phyloP scores from a whole-genome alignment of 2,888 invertebrate species.

The Amphipoea lucens region DNA sequence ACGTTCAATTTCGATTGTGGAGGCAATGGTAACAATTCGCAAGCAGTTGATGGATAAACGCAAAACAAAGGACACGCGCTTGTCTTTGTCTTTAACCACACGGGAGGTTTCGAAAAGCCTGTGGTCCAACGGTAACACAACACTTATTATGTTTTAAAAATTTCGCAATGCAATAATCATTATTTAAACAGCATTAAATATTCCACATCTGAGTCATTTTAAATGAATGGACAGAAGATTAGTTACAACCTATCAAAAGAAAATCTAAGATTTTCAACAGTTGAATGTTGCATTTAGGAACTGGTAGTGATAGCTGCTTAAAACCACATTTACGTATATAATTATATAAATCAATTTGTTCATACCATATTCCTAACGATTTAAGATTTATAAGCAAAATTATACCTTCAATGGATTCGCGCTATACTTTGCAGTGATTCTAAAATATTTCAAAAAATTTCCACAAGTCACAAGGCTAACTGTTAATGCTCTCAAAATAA shows the following conservation, averaged over 20 bases:
- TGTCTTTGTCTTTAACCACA: slow-evolving; percentile 78
- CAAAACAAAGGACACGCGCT: slow-evolving; percentile 77
- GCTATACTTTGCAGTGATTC: not conserved
- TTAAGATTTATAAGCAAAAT: not conserved
- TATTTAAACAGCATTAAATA: slow-evolving; percentile 25
- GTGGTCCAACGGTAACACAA: slow-evolving; percentile 80
- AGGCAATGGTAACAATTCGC: slow-evolving; percentile 66
- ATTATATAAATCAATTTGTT: not conserved
- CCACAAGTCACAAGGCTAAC: not conserved
- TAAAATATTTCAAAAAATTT: not conserved
- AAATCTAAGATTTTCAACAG: not conserved
- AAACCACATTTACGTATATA: not conserved
- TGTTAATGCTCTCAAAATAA: slow-evolving; percentile 14
- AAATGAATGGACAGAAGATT: not conserved
- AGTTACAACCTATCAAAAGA: not conserved
- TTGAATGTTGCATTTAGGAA: not conserved
- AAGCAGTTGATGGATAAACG: slow-evolving; percentile 70
- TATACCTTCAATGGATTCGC: not conserved
- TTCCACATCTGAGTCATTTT: not conserved
- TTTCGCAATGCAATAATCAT: slow-evolving; percentile 41
- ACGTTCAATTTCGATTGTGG: slow-evolving; percentile 22
- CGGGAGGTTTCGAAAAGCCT: slow-evolving; percentile 77
- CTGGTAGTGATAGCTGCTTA: not conserved
- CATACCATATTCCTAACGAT: not conserved
- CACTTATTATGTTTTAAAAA: slow-evolving; percentile 56